These are phyloP conservation scores for Mesodorylaimus sp. DNA, from an alignment of 2,888 invertebrate species.

Conservation along the genomic window DNA sequence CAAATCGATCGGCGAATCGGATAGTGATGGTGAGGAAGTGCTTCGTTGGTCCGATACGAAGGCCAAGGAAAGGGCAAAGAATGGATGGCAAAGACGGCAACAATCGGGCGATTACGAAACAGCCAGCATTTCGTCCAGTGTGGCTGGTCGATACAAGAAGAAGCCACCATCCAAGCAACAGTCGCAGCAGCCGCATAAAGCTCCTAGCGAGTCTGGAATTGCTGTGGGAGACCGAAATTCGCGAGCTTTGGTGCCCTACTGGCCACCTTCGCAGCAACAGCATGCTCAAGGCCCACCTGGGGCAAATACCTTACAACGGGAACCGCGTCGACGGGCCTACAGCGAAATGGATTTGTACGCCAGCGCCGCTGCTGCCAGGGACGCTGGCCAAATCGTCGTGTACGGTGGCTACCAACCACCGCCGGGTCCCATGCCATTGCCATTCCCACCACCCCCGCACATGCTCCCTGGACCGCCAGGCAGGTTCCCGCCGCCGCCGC, in stretches of 20 bases:
- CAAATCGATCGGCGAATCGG: no score
- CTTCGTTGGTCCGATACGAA: neutral
- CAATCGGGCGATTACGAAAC: conserved; percentile 27
- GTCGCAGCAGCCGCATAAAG: neutral
- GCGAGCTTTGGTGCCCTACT: conserved; percentile 7
- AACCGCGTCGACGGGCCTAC: neutral
- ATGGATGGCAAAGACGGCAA: conserved; percentile 21
- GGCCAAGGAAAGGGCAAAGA: conserved; percentile 12
- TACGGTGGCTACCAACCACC: neutral
- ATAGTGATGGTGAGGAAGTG: neutral
- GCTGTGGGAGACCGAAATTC: neutral
- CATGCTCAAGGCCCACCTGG: neutral
- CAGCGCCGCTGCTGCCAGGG: neutral
- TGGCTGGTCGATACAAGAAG: conserved; percentile 13
- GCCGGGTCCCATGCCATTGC: neutral
- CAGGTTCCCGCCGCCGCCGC: conserved; percentile 1
- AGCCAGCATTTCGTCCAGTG: conserved; percentile 19
- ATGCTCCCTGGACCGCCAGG: neutral
- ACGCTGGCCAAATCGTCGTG: conserved; percentile 2
- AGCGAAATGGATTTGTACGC: conserved; percentile 3
- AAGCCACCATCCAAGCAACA: neutral
- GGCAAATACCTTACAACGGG: conserved; percentile 2
- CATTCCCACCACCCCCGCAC: neutral
- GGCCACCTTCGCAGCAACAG: neutral
- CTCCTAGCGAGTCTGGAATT: neutral